phyloP scores from a whole-genome alignment of 1,140 invertebrate genomes.

The Dreissena polymorpha region DNA sequence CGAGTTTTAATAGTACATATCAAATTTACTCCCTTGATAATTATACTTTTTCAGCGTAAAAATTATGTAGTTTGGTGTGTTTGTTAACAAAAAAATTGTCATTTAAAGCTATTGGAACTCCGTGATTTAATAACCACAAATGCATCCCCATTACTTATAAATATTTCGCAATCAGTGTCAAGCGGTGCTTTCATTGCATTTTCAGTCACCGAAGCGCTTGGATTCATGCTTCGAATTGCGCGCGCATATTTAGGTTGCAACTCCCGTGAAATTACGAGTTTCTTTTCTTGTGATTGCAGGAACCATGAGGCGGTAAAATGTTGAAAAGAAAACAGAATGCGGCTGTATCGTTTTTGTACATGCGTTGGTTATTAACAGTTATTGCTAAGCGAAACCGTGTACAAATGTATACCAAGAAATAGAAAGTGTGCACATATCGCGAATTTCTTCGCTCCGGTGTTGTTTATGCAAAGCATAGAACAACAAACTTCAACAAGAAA shows the following conservation, averaged over 20 bases:
- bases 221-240: constrained; percentile 28
- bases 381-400: not conserved
- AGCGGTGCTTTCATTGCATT: constrained; percentile 44
- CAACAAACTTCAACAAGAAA: not conserved
- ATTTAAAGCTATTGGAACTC: too few species aligned
- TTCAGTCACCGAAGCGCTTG: constrained; percentile 31
- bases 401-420: not conserved
- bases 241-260: constrained; percentile 40
- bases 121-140: too few species aligned
- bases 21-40: too few species aligned
- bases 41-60: too few species aligned
- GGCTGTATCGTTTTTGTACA: not conserved
- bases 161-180: constrained; percentile 47
- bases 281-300: not conserved
- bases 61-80: too few species aligned
- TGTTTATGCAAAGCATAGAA: constrained; percentile 19
- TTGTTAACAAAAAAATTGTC: too few species aligned
- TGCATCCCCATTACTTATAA: constrained; percentile 27
- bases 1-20: too few species aligned
- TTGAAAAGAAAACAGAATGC: not conserved
- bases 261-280: constrained; percentile 38
- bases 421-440: not conserved
- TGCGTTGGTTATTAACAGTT: not conserved
- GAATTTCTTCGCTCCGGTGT: not conserved
- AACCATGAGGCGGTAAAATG: not conserved